These are phyloP conservation scores for Epinephelus lanceolatus DNA, from an alignment of 2,113 vertebrate genomes.

Conservation along the genomic window DNA sequence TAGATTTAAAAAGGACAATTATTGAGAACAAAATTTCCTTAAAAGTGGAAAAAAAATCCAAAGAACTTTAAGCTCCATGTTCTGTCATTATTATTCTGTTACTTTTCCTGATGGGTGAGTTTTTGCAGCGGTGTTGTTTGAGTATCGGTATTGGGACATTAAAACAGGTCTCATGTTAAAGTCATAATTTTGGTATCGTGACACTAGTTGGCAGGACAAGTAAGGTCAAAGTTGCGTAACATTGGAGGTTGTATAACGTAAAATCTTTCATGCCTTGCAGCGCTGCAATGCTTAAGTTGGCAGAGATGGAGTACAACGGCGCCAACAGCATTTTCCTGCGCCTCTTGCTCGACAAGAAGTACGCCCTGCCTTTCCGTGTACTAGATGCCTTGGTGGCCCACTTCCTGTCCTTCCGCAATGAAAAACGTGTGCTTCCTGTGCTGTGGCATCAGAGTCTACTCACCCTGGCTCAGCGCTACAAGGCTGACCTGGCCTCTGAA, in stretches of 20 bases:
- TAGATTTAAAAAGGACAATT: neutral
- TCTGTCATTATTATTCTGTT: too few relatives aligned
- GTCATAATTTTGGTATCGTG: too few relatives aligned
- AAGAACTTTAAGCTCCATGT: too few relatives aligned
- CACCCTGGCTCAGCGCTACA: constrained; percentile 94
- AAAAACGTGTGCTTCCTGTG: constrained; percentile 91
- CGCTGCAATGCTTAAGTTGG: constrained; percentile 95
- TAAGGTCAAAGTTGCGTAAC: constrained; percentile 26
- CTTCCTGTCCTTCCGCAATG: constrained; percentile 93
- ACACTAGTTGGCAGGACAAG: neutral
- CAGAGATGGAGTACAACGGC: constrained; percentile 96
- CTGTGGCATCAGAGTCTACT: constrained; percentile 98
- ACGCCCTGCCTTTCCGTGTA: constrained; percentile 97
- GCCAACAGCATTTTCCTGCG: constrained; percentile 99
- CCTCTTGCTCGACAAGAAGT: constrained; percentile 96
- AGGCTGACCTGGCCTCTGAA: constrained; percentile 93
- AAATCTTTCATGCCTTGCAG: constrained; percentile 74
- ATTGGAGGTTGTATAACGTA: constrained; percentile 36
- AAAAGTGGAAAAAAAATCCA: too few relatives aligned
- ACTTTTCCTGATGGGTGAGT: too few relatives aligned
- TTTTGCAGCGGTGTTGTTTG: too few relatives aligned
- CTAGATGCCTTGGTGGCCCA: constrained; percentile 96
- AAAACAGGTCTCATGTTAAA: too few relatives aligned
- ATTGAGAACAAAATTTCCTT: too few relatives aligned
- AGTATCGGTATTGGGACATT: too few relatives aligned